Base-by-base conservation (phyloP, 2,797 vertebrate species). In the Distichodus sexfasciatus region DNA sequence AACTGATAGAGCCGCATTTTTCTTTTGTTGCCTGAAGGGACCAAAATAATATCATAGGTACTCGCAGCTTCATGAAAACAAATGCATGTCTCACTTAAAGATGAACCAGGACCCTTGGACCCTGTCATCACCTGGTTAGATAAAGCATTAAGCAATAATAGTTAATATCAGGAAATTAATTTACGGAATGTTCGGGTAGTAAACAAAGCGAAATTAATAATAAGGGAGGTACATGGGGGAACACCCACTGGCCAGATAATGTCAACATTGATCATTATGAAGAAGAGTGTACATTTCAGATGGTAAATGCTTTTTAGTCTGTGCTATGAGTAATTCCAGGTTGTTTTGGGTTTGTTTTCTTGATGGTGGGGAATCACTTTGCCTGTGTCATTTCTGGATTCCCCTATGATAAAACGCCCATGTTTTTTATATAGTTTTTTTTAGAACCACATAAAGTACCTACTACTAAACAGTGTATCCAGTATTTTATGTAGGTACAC, bases 1-100 rank as follows among this genome's bases (percentile, higher is more conserved):
- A 98, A 99, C 86, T 98, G 96, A 83, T 98, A 99, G 54, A 99
- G 83, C 50, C 96, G 94, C 66, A 97, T 95, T 84, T 99, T 99
- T 81, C 94, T 97, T 88, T 96, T 98, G 88, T 88, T 95, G 69
- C 87, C 96, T 98, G 76, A 7, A 73, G 54, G 41, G n/a, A 69
- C 4, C 51, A 59, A 3, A 57, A 15, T 23, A 31, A 33, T n/a
- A n/a, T n/a, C n/a, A n/a, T n/a, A n/a, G n/a, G n/a, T n/a, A n/a
- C n/a, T n/a, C n/a, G n/a, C n/a, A n/a, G n/a, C n/a, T n/a, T n/a
- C n/a, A n/a, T n/a, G n/a, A 4, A 12, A 50, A 48, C 43, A 26
- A 35, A 70, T n/a, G n/a, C n/a, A n/a, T n/a, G n/a, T n/a, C n/a
- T n/a, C n/a, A n/a, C n/a, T n/a, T n/a, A n/a, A n/a, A n/a, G n/a